Evolutionary conservation across 2,888 invertebrate species (phyloP).

Genomic region (Muscina levida): DNA sequence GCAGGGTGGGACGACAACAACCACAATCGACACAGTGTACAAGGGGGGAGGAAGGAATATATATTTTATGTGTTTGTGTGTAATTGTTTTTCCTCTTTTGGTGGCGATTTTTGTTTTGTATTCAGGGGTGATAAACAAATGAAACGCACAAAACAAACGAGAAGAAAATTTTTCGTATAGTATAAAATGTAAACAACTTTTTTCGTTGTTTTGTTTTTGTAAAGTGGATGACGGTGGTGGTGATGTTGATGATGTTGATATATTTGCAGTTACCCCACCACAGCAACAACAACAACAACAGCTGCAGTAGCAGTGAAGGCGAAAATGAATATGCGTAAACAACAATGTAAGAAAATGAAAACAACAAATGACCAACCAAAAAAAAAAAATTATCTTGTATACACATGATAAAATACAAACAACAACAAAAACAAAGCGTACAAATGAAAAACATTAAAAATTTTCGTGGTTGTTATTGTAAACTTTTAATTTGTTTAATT

Average conservation of each 20-base stretch:
- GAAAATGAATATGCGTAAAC: slow-evolving; percentile 34
- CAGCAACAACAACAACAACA: neutral
- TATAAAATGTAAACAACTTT: slow-evolving; percentile 38
- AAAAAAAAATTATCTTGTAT: too few relatives aligned
- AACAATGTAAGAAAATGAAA: too few relatives aligned
- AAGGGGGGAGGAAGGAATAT: neutral
- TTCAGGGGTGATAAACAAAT: slow-evolving; percentile 50
- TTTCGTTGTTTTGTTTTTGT: neutral
- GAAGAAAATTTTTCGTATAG: slow-evolving; percentile 2
- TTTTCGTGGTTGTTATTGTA: too few relatives aligned
- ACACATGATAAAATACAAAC: too few relatives aligned
- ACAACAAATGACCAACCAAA: slow-evolving; percentile 10
- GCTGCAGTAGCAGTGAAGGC: neutral
- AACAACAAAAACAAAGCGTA: neutral
- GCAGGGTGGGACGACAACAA: neutral
- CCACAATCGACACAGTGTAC: too few relatives aligned
- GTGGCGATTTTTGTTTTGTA: slow-evolving; percentile 2
- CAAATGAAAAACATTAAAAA: too few relatives aligned
- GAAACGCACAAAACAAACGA: slow-evolving; percentile 19
- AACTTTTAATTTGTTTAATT: slow-evolving; percentile 13
- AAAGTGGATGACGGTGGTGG: neutral
- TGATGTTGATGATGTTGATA: neutral
- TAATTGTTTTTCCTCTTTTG: slow-evolving; percentile 32
- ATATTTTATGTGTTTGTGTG: too few relatives aligned
- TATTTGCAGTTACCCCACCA: neutral